Evolutionary conservation across 1,140 invertebrate genomes (phyloP).

Genomic region (Pseudomyrmex sp.): DNA sequence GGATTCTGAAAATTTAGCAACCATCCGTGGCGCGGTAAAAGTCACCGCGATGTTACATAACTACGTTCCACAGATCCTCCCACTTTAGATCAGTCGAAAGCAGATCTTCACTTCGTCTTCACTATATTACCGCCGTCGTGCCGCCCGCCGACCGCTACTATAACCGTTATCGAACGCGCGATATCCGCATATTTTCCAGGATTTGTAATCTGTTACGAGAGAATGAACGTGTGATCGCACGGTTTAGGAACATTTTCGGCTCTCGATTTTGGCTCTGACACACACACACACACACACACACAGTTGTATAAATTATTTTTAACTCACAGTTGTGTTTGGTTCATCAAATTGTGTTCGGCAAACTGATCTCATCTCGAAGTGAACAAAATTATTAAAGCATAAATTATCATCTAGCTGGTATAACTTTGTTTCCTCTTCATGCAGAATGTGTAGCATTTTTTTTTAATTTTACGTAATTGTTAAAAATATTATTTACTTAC

Average conservation of each 20-base stretch:
- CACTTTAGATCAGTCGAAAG: constrained; percentile 49
- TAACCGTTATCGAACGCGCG: constrained; percentile 34
- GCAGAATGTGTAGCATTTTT: too few relatives aligned
- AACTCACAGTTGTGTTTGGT: too few relatives aligned
- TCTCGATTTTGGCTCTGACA: background rate
- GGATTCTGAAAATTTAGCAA: constrained; percentile 54
- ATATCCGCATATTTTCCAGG: constrained; percentile 59
- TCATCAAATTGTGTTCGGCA: too few relatives aligned
- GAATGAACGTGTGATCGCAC: constrained; percentile 7
- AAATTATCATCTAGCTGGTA: too few relatives aligned
- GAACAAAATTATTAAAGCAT: too few relatives aligned
- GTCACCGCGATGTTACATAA: constrained; percentile 59
- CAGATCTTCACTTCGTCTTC: constrained; percentile 40
- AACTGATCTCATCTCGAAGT: too few relatives aligned
- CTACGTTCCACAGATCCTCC: constrained; percentile 34
- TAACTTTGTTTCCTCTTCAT: too few relatives aligned
- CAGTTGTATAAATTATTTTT: too few relatives aligned
- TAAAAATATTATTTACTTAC: too few relatives aligned
- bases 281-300: too few relatives aligned
- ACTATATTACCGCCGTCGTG: too few relatives aligned
- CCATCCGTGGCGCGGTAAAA: constrained; percentile 59
- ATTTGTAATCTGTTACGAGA: constrained; percentile 15
- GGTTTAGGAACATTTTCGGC: background rate
- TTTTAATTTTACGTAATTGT: too few relatives aligned
- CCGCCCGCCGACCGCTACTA: constrained; percentile 21